These are phyloP conservation scores for Pachyrhynchus sulphureomaculatus DNA, from an alignment of 1,140 invertebrate species.

Conservation along the genomic window DNA sequence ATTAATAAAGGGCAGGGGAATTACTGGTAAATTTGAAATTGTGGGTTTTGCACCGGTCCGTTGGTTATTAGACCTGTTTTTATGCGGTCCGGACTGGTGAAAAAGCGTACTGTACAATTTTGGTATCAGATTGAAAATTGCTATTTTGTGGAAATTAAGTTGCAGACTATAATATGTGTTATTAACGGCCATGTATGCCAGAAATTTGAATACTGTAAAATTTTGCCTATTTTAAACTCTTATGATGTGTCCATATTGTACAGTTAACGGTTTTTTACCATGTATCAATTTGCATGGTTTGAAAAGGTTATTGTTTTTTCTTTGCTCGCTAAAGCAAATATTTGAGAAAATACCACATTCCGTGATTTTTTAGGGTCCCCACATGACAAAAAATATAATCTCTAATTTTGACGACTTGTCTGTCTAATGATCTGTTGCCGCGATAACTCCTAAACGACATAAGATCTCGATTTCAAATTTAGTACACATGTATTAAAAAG, in stretches of 20 bases:
- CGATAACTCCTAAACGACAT: too few species aligned
- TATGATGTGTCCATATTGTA: background rate
- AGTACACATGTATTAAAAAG: too few species aligned
- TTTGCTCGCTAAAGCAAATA: too few species aligned
- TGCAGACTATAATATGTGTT: conserved; percentile 47
- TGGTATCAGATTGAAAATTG: conserved; percentile 51
- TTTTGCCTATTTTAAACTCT: background rate
- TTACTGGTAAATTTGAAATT: conserved; percentile 51
- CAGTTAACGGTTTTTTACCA: background rate
- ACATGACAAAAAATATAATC: too few species aligned
- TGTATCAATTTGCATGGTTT: too few species aligned
- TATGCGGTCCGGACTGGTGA: conserved; percentile 28
- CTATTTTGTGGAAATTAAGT: conserved; percentile 51
- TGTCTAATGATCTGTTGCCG: too few species aligned
- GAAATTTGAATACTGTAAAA: conserved; percentile 32
- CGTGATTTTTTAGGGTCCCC: too few species aligned
- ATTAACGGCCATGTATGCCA: conserved; percentile 41
- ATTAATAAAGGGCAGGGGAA: conserved; percentile 47
- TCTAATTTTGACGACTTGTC: too few species aligned
- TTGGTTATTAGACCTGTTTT: conserved; percentile 42
- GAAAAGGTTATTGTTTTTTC: too few species aligned
- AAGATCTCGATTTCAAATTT: too few species aligned
- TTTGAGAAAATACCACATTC: too few species aligned
- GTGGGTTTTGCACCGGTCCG: conserved; percentile 37
- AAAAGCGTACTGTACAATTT: conserved; percentile 45